A percentile compares a stretch with the other conserved stretches of the same genome.
Evolutionary conservation across 2,113 vertebrate species (phyloP).

Genomic region (Trematomus loennbergii): DNA sequence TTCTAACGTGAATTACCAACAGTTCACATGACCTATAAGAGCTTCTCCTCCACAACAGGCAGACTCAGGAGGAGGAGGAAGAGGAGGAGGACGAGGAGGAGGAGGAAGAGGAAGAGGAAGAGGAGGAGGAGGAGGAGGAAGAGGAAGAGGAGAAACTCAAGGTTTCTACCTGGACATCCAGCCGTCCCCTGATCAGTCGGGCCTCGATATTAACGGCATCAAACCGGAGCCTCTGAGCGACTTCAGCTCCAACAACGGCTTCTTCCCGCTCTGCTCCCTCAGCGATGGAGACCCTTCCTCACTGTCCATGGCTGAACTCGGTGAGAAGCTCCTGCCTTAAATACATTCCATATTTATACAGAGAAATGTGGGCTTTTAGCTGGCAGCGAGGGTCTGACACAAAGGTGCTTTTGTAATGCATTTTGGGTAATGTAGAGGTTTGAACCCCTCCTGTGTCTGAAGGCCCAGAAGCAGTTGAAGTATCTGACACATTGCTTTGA

Average conservation of each 20-base stretch:
- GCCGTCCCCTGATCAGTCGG: slow-evolving; percentile 95
- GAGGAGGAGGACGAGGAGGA: too few species aligned
- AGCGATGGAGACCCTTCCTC: slow-evolving; percentile 90
- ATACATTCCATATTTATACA: too few species aligned
- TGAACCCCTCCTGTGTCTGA: too few species aligned
- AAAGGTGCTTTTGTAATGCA: too few species aligned
- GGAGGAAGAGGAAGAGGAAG: slow-evolving; percentile 76
- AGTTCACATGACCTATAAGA: too few species aligned
- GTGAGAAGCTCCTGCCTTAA: slow-evolving; percentile 19
- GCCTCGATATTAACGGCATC: slow-evolving; percentile 94
- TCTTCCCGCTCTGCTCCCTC: slow-evolving; percentile 94
- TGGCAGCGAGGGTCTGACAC: too few species aligned
- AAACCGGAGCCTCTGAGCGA: slow-evolving; percentile 95
- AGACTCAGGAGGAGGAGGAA: slow-evolving; percentile 87
- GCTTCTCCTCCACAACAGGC: slow-evolving; percentile 70
- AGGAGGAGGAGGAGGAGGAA: slow-evolving; percentile 53
- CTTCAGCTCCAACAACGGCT: slow-evolving; percentile 88
- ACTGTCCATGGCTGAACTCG: slow-evolving; percentile 90
- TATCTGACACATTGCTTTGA: too few species aligned
- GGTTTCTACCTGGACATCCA: slow-evolving; percentile 96
- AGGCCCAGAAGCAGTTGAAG: too few species aligned
- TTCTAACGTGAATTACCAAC: background rate
- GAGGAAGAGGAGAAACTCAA: slow-evolving; percentile 86
- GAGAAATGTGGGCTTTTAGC: too few species aligned
- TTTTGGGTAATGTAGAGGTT: too few species aligned